A percentile compares a stretch with the other conserved stretches of the same genome.
Conservation (phyloP, 53 echinoderm and acorn worm genomes). For the Echinarachnius parma region DNA sequence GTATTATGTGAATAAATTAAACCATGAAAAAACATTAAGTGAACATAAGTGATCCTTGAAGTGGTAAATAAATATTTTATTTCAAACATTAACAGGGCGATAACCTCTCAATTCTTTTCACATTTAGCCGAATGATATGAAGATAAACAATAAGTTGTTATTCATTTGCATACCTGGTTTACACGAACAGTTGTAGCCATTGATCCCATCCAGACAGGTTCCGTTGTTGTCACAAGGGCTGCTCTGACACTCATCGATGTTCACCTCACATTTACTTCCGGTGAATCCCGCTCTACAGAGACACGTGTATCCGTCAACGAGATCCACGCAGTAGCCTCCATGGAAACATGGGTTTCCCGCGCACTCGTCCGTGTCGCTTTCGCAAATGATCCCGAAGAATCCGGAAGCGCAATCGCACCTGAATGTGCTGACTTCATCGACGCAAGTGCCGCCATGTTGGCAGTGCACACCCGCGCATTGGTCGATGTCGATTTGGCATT, state of each 20-base stretch:
- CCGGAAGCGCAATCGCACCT: constrained; percentile 58
- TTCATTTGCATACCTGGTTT: constrained; percentile 81
- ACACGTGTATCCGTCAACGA: constrained; percentile 69
- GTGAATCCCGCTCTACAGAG: constrained; percentile 61
- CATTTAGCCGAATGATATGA: too few relatives aligned
- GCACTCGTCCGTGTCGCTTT: constrained; percentile 78
- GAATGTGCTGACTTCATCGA: constrained; percentile 57
- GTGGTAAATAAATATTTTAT: too few relatives aligned
- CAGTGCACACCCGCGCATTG: constrained; percentile 47
- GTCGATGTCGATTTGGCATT: constrained; percentile 48
- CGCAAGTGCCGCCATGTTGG: constrained; percentile 50
- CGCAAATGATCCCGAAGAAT: constrained; percentile 64
- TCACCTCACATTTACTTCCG: constrained; percentile 75
- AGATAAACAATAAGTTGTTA: too few relatives aligned
- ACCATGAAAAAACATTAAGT: too few relatives aligned
- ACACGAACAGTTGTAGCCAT: constrained; percentile 73
- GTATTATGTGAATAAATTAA: too few relatives aligned
- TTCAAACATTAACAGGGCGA: too few relatives aligned
- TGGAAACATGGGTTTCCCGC: constrained; percentile 66
- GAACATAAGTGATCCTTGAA: too few relatives aligned
- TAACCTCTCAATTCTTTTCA: too few relatives aligned
- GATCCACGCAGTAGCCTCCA: constrained; percentile 65
- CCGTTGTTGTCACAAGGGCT: constrained; percentile 77
- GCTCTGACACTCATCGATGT: constrained; percentile 71
- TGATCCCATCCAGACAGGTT: constrained; percentile 68